Base-by-base conservation (phyloP, 2,797 vertebrate genomes). In the Aulostomus chinensis region DNA sequence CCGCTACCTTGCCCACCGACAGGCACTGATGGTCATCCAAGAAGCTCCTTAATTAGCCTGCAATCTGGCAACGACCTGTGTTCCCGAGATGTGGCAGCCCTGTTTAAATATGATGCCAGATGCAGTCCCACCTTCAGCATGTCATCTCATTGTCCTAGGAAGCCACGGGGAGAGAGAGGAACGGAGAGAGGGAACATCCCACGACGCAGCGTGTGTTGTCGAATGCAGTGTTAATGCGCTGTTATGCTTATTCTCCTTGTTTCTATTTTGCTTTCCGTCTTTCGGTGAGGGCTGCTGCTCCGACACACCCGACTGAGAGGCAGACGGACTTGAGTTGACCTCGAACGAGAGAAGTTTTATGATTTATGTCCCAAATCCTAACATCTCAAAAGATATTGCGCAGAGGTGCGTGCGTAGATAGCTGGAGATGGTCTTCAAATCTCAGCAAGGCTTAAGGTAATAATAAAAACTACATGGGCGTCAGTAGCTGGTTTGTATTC, bases 21-120 rank as follows among this genome's bases (percentile, higher is more conserved):
- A 86, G 88, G 87, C 87, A 89, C 90, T 93, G 90, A 92, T 91
- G 91, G 90, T 91, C 91, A 92, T 92, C 90, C 92, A 92, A 92
- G 86, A 91, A 85, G 85, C 86, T 90, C 88, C 86, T 88, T 93
- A 93, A 93, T 93, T 93, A 92, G 90, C 90, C 78, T 68, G 85
- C 90, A 91, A 91, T 92, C 91, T 92, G 91, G 91, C 90, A 91
- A 85, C 79, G 74, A 88, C 83, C 87, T 76, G 68, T 88, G 89
- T 88, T 90, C 79, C 86, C 57, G 87, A 90, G 87, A 90, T 88
- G 88, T 89, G 88, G 86, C 89, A 88, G 86, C 81, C 83, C 87
- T 81, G 90, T 85, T 90, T 88, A 88, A 88, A 88, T 87, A 87
- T 85, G 74, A 89, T 80, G 88, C 90, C 91, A 92, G 91, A 89